phyloP scores from a whole-genome alignment of 2,797 vertebrate genomes.

The Pelochelys cantorii region DNA sequence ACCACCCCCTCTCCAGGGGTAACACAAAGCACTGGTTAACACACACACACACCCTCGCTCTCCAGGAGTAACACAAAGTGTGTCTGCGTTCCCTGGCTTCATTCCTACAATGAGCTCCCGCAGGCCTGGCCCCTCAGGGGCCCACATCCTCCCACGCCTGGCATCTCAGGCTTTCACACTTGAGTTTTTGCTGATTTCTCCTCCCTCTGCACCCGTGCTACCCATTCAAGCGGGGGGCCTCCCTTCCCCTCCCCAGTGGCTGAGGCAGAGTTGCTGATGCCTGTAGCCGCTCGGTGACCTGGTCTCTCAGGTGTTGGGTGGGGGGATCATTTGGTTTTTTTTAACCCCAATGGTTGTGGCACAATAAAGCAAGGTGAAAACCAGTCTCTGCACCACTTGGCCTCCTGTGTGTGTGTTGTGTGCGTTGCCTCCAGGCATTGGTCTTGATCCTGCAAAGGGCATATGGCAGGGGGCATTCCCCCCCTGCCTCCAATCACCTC shows the following conservation, averaged over 20 bases:
- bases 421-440: background rate
- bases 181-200: background rate
- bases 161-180: background rate
- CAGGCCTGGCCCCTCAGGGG: background rate
- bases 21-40: no score
- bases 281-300: background rate
- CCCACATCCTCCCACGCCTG: background rate
- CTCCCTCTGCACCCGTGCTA: fast-evolving
- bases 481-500: background rate
- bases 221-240: background rate
- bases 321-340: background rate
- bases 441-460: no score
- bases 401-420: background rate
- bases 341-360: background rate
- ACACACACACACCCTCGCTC: no score
- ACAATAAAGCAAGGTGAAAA: background rate
- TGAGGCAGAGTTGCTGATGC: no score
- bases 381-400: background rate
- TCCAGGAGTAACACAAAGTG: background rate
- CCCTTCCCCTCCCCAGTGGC: background rate
- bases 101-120: background rate
- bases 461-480: no score
- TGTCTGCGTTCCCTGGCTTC: background rate
- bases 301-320: background rate
- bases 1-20: no score